Evolutionary conservation across 2,113 vertebrate species (phyloP).

Genomic region (Channa maculata): DNA sequence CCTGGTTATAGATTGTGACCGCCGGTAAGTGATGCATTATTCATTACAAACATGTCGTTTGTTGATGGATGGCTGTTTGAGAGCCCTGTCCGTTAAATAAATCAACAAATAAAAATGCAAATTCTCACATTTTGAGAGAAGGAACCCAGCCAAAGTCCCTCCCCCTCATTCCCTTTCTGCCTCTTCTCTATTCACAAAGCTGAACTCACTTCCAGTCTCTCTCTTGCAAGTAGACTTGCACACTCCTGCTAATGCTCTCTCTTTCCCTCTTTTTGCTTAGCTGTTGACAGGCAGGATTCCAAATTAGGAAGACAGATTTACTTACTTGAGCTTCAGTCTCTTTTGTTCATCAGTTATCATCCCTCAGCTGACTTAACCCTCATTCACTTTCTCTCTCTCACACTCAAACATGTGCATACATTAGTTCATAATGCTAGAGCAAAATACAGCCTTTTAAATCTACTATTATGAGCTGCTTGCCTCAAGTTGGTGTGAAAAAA

Average conservation of each 20-base stretch:
- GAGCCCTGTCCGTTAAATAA: conserved; percentile 88
- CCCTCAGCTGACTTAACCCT: conserved; percentile 41
- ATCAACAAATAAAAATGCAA: conserved; percentile 91
- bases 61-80: conserved; percentile 89
- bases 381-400: conserved; percentile 41
- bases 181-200: conserved; percentile 63
- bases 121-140: conserved; percentile 87
- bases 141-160: conserved; percentile 80
- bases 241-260: conserved; percentile 31
- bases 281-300: conserved; percentile 75
- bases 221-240: conserved; percentile 24
- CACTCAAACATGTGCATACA: conserved; percentile 45
- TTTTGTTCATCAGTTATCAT: conserved; percentile 50
- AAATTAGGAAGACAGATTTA: conserved; percentile 77
- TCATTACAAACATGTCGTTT: conserved; percentile 84
- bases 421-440: conserved; percentile 41
- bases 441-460: conserved; percentile 46
- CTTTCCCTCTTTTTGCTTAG: conserved; percentile 27
- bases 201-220: conserved; percentile 61
- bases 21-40: conserved; percentile 86
- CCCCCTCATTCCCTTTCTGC: conserved; percentile 66
- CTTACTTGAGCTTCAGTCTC: conserved; percentile 63
- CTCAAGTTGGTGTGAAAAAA: conserved; percentile 38
- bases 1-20: conserved; percentile 86
- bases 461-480: conserved; percentile 42